A percentile compares a stretch with the other conserved stretches of the same genome.
Evolutionary conservation across 2,888 invertebrate genomes (phyloP).

Genomic region (Pemphredon lugubris): DNA sequence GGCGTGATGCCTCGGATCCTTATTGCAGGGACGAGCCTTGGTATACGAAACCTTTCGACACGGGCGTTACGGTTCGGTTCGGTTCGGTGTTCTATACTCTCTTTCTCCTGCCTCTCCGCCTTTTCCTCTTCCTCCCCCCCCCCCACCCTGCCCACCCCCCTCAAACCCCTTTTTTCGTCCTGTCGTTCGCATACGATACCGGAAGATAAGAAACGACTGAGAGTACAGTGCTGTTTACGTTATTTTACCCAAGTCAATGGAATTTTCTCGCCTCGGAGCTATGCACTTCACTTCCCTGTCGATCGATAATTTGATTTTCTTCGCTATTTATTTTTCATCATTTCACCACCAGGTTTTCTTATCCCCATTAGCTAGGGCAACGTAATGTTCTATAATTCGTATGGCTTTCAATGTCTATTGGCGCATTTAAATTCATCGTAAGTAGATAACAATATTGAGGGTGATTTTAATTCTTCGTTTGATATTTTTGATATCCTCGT

Average conservation of each 20-base stretch:
- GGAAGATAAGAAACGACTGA: conserved; percentile 16
- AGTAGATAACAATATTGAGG: too few species aligned
- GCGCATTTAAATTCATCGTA: too few species aligned
- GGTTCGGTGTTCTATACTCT: conserved; percentile 40
- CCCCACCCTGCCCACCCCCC: background rate
- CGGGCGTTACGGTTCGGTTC: conserved; percentile 52
- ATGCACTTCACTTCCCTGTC: background rate
- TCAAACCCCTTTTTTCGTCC: conserved; percentile 13
- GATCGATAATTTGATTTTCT: background rate
- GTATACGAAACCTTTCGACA: conserved; percentile 63
- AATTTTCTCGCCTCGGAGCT: too few species aligned
- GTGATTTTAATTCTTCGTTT: too few species aligned
- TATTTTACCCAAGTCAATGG: background rate
- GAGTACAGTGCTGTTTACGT: conserved; percentile 1
- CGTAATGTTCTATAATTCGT: too few species aligned
- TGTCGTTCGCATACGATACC: conserved; percentile 30
- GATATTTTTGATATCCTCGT: too few species aligned
- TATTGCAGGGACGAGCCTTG: conserved; percentile 69
- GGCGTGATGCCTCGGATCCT: conserved; percentile 59
- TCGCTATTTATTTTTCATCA: too few species aligned
- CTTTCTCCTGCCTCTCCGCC: conserved; percentile 2
- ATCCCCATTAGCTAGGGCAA: too few species aligned
- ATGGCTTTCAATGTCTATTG: too few species aligned
- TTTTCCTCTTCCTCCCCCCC: background rate
- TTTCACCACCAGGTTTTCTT: too few species aligned